Conservation (phyloP, 2,797 vertebrate genomes). For the Platyrinchus mystaceus region DNA sequence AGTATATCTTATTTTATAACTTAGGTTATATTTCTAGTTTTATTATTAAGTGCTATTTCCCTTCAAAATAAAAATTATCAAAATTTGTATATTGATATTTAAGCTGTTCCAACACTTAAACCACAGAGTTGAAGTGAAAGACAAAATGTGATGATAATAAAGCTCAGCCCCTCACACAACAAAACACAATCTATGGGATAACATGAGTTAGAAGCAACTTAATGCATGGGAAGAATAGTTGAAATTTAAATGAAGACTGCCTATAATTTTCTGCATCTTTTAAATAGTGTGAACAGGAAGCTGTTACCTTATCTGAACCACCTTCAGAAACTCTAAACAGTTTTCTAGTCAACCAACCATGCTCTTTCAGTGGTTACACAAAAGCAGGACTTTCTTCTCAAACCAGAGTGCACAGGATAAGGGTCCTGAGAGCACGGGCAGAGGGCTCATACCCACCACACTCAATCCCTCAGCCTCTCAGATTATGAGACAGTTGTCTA, state of each 20-base stretch:
- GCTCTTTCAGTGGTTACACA: not conserved
- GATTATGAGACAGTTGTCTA: not conserved
- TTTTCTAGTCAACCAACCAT: not conserved
- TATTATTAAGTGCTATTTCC: not conserved
- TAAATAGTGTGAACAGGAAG: not conserved
- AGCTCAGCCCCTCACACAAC: not conserved
- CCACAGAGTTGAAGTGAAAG: not conserved
- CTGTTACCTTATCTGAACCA: not conserved
- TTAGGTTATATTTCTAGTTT: not conserved
- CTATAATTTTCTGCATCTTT: not conserved
- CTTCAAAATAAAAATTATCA: not conserved
- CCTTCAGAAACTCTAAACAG: not conserved
- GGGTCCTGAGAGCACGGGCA: fast-evolving
- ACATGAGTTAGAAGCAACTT: fast-evolving
- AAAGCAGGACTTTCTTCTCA: not conserved
- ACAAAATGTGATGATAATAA: not conserved
- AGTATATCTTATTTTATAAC: not conserved
- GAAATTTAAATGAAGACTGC: not conserved
- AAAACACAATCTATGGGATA: fast-evolving
- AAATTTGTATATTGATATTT: not conserved
- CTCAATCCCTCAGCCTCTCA: not conserved
- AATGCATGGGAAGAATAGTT: not conserved
- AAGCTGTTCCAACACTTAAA: not conserved
- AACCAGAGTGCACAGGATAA: fast-evolving
- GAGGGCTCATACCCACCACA: not conserved